Evolutionary conservation across 2,113 vertebrate species (phyloP).

Genomic region (Hemiscyllium ocellatum): DNA sequence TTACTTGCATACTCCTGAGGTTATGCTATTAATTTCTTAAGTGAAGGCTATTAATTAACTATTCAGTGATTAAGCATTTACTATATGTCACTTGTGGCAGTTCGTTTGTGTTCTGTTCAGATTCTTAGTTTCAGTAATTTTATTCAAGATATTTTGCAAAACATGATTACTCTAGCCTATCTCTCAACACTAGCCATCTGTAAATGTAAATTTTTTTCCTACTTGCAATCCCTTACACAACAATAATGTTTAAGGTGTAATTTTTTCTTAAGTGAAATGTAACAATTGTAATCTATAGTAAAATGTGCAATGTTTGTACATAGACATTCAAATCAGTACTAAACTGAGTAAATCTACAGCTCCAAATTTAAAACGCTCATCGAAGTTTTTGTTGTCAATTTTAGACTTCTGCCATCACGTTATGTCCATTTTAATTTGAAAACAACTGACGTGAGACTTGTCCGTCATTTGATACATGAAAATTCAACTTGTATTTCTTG

Average conservation of each 20-base stretch:
- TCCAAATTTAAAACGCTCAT: neutral
- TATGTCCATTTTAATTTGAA: no score
- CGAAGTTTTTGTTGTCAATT: neutral
- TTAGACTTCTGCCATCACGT: no score
- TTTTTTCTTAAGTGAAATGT: neutral
- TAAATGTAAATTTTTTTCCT: neutral
- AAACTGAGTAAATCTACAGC: neutral
- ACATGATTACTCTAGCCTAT: neutral
- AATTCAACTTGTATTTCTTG: neutral
- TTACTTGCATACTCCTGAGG: no score
- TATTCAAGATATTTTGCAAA: neutral
- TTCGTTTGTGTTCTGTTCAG: no score
- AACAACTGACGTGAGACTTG: neutral
- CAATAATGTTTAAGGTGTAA: neutral
- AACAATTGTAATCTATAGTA: neutral
- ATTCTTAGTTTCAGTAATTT: neutral
- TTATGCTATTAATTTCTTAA: no score
- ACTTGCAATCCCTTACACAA: neutral
- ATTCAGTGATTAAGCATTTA: no score
- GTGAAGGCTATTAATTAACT: no score
- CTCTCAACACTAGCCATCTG: neutral
- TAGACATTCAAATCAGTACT: neutral
- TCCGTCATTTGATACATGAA: neutral
- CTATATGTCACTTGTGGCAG: no score
- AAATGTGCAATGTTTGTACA: neutral